Evolutionary conservation across 2,888 invertebrate genomes (phyloP).

Genomic region (Zygogramma bicolorata): DNA sequence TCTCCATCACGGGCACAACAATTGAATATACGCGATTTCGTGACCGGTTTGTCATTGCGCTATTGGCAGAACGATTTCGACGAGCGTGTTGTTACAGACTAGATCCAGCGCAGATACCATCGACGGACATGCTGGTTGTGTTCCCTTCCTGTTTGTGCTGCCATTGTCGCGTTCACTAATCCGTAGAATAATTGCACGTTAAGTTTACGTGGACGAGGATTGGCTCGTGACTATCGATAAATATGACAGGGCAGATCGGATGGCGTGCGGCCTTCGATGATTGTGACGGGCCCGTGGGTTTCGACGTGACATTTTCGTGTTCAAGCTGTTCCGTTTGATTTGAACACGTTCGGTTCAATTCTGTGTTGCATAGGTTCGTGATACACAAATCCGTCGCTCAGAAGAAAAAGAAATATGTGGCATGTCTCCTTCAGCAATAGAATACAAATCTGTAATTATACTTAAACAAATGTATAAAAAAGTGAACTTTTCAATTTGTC

Average conservation of each 20-base stretch:
- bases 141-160: conserved; percentile 48
- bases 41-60: conserved; percentile 54
- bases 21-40: conserved; percentile 44
- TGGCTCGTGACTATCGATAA: background rate
- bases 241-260: background rate
- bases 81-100: conserved; percentile 55
- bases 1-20: conserved; percentile 44
- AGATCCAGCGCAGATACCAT: conserved; percentile 50
- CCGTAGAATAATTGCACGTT: conserved; percentile 43
- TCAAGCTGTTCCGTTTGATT: no score
- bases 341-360: no score
- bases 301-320: background rate
- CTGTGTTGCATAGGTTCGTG: no score
- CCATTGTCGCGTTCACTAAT: conserved; percentile 50
- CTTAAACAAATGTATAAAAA: no score
- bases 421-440: no score
- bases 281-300: background rate
- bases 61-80: conserved; percentile 47
- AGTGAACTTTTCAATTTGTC: no score
- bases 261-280: background rate
- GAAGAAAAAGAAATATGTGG: no score
- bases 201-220: background rate
- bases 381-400: no score
- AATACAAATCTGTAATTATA: no score
- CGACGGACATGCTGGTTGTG: conserved; percentile 52